Base-by-base conservation (phyloP, 2,888 invertebrate genomes). In the Harmothoe impar region DNA sequence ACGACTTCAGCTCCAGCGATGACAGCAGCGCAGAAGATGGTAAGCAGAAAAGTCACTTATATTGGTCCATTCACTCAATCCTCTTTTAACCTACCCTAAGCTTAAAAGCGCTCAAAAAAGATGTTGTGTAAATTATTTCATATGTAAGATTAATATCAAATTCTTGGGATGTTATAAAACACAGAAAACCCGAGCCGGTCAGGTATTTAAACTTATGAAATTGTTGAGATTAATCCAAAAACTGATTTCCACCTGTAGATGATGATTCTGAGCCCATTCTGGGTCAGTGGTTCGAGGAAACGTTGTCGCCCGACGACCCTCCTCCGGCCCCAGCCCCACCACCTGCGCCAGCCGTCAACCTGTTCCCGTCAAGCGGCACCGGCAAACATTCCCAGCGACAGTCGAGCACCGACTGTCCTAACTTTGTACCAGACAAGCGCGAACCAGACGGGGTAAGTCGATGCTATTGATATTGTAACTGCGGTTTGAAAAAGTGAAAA, bases 241-340 rank as follows among this genome's bases (percentile, higher is more conserved):
- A 43, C 43, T 43, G 43, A 43, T 43, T 43, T 43, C 10, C 10
- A 62, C 43, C 89, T 91, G 54, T 91, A 95, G 96, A 96, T 93
- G 96, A 96, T 91, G 96, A 96, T 91, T 96, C 96, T 95, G 98
- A 98, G 96, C 98, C 98, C 7, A 97, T 98, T 91, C 97, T 98
- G 93, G 99, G 99, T 0, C 97, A 98, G 93, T 99, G 98, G 98
- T 98, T 99, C 96, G 98, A 99, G 95, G 98, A 98, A 94, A 98
- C 98, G 0, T 96, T 99, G 20, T 98, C 98, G 35, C 98, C 98
- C 0, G 97, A 97, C 35, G 95, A 95, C 77, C 93, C 94, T 7
- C 91, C 93, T 17, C 92, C 93, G n/a, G 91, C 93, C 43, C 91
- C 94, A 35, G 91, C 94, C 51, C 93, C 94, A 33, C 93, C 94